Evolutionary conservation across 2,113 vertebrate species (phyloP), one percentile per base, ranked within the genome.

Genomic region (Syrmaticus mikado): DNA sequence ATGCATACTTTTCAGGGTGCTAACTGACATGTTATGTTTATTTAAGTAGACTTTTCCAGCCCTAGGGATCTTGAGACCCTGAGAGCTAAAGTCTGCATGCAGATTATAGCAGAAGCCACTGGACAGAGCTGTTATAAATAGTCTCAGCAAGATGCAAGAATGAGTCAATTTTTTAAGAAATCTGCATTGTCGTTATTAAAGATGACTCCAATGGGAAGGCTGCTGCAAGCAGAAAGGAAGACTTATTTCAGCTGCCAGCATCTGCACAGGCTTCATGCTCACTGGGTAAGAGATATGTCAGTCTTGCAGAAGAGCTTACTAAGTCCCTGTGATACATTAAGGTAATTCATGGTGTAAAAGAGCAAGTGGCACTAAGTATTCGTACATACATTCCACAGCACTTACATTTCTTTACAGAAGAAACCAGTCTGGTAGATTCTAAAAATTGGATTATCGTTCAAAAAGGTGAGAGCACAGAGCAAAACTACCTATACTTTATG

Each of bases 41-140:
- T 71, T n/a, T 18, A 46, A 88, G 52, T 2, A 81, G 24, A 27
- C 3, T 52, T 85, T 85, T 48, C 46, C 76, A 81, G n/a, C 19
- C 82, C 61, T 65, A 41, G 41, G 77, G 53, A 77, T 65, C 52
- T 66, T 32, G 34, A 87, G 64, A 19, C 46, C 78, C 11, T 11
- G 5, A 9, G 11, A 91, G 32, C 13, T 53, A 68, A 74, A 22
- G n/a, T 65, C 78, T 72, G 25, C 6, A 6, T 12, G 57, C 30
- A 1, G 6, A 11, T 65, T 41, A 50, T 36, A 43, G 61, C 68
- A 75, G 61, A 60, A 94, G 40, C 88, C 95, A 92, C 93, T 90
- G 93, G 87, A 97, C 93, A 88, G 95, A 95, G 95, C 87, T 95
- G 91, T 90, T 94, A 89, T 30, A 86, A 88, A 86, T 55, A 78